Base-by-base conservation (phyloP, 2,797 vertebrate genomes). In the Dipus sagitta region DNA sequence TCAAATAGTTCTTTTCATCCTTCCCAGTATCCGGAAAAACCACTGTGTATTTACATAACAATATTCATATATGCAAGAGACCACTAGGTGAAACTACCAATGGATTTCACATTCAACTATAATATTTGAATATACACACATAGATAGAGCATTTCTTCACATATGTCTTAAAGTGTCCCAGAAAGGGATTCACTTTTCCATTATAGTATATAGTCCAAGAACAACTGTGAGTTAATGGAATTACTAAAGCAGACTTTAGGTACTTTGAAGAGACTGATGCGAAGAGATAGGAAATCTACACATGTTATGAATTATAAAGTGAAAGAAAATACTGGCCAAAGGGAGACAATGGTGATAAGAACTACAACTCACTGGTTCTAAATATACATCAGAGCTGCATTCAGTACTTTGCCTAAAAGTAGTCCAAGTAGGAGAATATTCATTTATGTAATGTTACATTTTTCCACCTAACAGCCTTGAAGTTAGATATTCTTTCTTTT, bases 231-330 rank as follows among this genome's bases (percentile, higher is more conserved):
- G 72, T 11, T 52, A 82, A 80, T 68, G 30, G 38, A 93, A 92
- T 86, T 94, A 86, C 52, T 83, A 72, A 96, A 60, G 82, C 7
- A 0, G 32, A 86, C 52, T 79, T 76, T 78, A 26, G 80, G 72
- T 86, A 67, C 93, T 94, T 93, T 94, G 72, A 83, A 86, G 71
- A 94, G 68, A 83, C 21, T 28, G 64, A 68, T 89, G 64, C 24
- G 85, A 94, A 74, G 81, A 84, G 79, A 65, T 38, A 67, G 21
- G 24, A n/a, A 94, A 30, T 28, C 21, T 68, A 62, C 78, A 68
- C 67, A 88, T 18, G 86, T 90, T 94, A 64, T 85, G 34, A 93
- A 90, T 96, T 94, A 64, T 67, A 60, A 95, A 95, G 94, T 71
- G 77, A 75, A 94, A 83, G 60, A 72, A 96, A 95, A 79, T 52